Conservation (phyloP, 2,797 vertebrate species). For the Chiloscyllium punctatum region DNA sequence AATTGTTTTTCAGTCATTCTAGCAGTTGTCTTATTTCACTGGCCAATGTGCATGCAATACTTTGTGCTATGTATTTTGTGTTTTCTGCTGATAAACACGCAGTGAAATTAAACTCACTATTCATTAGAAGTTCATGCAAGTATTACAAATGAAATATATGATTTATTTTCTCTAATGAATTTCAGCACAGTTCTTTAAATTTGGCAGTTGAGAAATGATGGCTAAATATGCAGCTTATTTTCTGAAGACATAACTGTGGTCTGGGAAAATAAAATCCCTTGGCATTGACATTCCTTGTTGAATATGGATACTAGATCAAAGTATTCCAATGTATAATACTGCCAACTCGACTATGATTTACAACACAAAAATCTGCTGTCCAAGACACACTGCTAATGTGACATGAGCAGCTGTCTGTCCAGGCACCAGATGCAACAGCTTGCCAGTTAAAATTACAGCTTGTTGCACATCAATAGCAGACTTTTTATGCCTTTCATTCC, state of each 20-base stretch:
- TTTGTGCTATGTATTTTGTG: not conserved
- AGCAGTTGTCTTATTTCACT: not conserved
- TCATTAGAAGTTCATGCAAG: not conserved
- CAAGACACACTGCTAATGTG: conserved; percentile 19
- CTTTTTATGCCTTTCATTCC: not conserved
- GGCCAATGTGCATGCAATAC: not conserved
- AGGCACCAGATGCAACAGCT: not conserved
- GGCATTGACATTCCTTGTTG: conserved; percentile 6
- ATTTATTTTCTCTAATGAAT: not conserved
- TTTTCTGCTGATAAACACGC: not conserved
- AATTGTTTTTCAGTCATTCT: not conserved
- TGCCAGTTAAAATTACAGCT: not conserved
- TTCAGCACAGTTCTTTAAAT: conserved; percentile 9
- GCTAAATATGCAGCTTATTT: conserved; percentile 6
- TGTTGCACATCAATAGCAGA: not conserved
- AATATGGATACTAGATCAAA: not conserved
- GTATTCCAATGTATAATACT: conserved; percentile 5
- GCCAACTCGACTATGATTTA: conserved; percentile 25
- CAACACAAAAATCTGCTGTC: conserved; percentile 5
- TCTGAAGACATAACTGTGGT: conserved; percentile 19
- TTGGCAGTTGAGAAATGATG: not conserved
- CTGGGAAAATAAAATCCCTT: conserved; percentile 21
- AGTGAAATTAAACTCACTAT: not conserved
- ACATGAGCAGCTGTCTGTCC: conserved; percentile 15
- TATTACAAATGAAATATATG: not conserved